These are phyloP conservation scores for Hemiscyllium ocellatum DNA, from an alignment of 2,113 vertebrate species.

Conservation along the genomic window DNA sequence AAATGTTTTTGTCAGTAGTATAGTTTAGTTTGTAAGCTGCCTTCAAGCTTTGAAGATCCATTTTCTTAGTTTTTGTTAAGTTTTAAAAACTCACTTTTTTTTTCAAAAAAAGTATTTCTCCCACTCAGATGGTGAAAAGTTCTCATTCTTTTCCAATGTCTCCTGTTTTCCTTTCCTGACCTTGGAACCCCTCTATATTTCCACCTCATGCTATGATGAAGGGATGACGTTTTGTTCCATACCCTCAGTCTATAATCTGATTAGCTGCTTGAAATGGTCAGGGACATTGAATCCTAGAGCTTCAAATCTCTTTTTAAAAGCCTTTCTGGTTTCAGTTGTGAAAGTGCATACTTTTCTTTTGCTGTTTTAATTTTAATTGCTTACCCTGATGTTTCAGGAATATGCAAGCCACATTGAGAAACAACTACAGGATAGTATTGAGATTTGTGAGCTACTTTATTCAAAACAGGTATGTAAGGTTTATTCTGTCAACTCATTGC, in stretches of 20 bases:
- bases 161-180: not conserved
- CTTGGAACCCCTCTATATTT: not conserved
- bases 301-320: not conserved
- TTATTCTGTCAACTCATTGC: not conserved
- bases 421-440: conserved; percentile 60
- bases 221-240: not conserved
- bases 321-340: not conserved
- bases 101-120: not conserved
- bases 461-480: conserved; percentile 62
- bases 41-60: not conserved
- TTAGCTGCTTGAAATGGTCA: not conserved
- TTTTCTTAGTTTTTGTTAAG: not conserved
- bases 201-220: not conserved
- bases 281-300: no score
- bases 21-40: not conserved
- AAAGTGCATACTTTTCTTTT: not conserved
- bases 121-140: not conserved
- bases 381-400: conserved; percentile 43
- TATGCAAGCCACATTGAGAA: conserved; percentile 49
- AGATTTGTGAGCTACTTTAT: conserved; percentile 66
- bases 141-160: not conserved
- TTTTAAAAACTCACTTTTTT: not conserved
- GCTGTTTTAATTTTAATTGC: not conserved
- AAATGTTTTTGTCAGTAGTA: not conserved
- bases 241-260: not conserved